phyloP scores from a whole-genome alignment of 2,113 vertebrate genomes.

The Eublepharis macularius region DNA sequence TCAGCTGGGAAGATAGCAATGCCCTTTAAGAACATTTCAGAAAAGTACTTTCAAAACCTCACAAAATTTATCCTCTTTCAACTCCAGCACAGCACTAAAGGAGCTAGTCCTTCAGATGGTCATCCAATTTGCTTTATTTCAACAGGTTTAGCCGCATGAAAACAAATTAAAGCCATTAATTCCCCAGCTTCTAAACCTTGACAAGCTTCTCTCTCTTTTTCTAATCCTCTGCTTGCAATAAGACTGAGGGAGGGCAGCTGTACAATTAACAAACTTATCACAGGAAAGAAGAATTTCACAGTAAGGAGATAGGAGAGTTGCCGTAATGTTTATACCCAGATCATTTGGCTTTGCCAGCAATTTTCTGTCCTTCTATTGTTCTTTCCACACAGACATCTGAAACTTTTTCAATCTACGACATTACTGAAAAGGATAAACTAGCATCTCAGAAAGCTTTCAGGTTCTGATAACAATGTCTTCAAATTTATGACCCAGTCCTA shows the following conservation, averaged over 20 bases:
- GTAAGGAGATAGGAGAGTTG: background rate
- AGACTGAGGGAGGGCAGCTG: background rate
- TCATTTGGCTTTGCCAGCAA: background rate
- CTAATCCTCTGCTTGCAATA: background rate
- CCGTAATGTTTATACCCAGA: constrained; percentile 16
- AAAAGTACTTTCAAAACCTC: background rate
- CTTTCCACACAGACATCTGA: constrained; percentile 1
- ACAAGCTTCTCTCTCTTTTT: background rate
- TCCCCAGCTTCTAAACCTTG: constrained; percentile 1
- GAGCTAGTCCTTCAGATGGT: background rate
- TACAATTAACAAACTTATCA: constrained; percentile 26
- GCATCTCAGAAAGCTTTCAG: background rate
- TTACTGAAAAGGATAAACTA: background rate
- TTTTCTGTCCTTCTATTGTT: constrained; percentile 23
- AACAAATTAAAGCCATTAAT: constrained; percentile 37
- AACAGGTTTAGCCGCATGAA: background rate
- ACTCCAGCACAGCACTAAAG: background rate
- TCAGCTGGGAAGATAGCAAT: background rate
- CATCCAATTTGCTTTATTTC: constrained; percentile 14
- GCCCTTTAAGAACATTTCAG: background rate
- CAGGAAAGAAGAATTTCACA: constrained; percentile 31
- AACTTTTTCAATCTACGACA: constrained; percentile 17
- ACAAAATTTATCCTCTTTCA: background rate
- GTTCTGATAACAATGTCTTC: background rate
- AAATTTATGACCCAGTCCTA: background rate